Evolutionary conservation across 1,140 invertebrate genomes (phyloP), one percentile per base, ranked within the genome.

Genomic region (Drosophila nasuta): DNA sequence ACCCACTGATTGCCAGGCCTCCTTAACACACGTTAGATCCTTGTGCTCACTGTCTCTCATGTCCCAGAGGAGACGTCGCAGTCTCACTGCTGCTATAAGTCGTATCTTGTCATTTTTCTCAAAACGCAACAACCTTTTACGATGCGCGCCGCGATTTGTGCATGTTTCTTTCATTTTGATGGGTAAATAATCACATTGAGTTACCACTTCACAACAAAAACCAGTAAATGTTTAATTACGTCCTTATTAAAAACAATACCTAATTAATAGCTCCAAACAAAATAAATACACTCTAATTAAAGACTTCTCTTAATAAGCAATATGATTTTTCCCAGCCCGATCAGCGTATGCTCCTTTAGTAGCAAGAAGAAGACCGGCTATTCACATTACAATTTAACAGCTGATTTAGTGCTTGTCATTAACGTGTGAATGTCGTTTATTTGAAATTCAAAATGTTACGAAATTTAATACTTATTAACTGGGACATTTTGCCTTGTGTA

Each of bases 401-500:
- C 71, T 74, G 71, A 11, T 45, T 20, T 13, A 13, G 38, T 48
- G 11, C 3, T 28, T 54, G 48, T 10, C 57, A 68, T 49, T 74
- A 30, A 62, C 71, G 20, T 41, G 46, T 30, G 20, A 30, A 56
- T 8, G 33, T 0, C 1, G 41, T 46, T 73, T 67, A 43, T 43
- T 72, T 7, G 3, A 43, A 33, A 51, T 43, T 49, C 11, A 46
- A 56, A 11, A 30, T 49, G 20, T 11, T 3, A 7, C 11, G 51
- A n/a, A 25, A 38, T 69, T 2, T 25, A 10, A 7, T 20, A 2
- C 11, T 58, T 43, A 52, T 30, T 11, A 28, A n/a, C 8, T 59
- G 5, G 17, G 1, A 0, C 25, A 25, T 73, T 68, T 73, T n/a
- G 41, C 72, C 13, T 71, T 73, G 10, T 86, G 82, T 7, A 82